Evolutionary conservation across 2,888 invertebrate species (phyloP), one percentile per base, ranked within the genome.

Genomic region (Dryocosmus kuriphilus): DNA sequence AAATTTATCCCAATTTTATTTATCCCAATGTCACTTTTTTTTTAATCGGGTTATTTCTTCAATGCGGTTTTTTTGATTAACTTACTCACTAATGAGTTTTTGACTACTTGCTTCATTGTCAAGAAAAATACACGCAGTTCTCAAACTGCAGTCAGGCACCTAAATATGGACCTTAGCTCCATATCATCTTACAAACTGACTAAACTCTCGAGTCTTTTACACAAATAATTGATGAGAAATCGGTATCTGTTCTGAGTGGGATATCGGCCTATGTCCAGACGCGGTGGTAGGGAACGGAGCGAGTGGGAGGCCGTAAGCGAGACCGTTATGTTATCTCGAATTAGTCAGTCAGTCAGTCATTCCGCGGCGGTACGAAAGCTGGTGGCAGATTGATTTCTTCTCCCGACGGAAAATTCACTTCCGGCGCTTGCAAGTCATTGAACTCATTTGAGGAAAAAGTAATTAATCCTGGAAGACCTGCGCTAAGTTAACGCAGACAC

Each of bases 291-390:
- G 79, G 80, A 81, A 82, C 77, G 80, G 62, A 60, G 65, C 81
- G 85, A 88, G 89, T 88, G 88, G 89, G 89, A 89, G 88, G 83
- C 80, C 81, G 85, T 88, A 85, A 86, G 85, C 85, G 83, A 85
- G 87, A 86, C 89, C 89, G 90, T 89, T 89, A 90, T 87, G 88
- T 89, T 90, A 90, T 90, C 89, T 86, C 83, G 85, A 88, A 85
- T 88, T 86, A 86, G 87, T 89, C 87, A 88, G 89, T 89, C 88
- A 86, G 88, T 90, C 83, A 86, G 85, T 84, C 85, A 86, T 86
- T 82, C 81, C 82, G 85, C 81, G 83, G 84, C 84, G 86, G 85
- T 82, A 77, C 73, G 61, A 22, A 62, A 19, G 46, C 41, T 62
- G 74, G 57, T 61, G 63, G 38, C 16, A 60, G 78, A 62, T 63